phyloP scores from a whole-genome alignment of 2,113 vertebrate genomes.

The Noctilio leporinus region DNA sequence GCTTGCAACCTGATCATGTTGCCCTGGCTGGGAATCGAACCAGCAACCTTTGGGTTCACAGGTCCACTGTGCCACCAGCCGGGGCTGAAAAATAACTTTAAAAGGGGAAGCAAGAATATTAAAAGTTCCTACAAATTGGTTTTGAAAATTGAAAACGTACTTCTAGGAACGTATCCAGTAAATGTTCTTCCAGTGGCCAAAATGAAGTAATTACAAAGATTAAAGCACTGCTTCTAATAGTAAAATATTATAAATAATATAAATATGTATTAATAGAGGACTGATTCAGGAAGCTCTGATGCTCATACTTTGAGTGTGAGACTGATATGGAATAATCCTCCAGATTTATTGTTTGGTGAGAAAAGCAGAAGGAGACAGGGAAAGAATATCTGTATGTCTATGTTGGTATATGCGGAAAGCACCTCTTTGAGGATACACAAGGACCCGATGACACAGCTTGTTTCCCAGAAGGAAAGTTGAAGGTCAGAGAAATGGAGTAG shows the following conservation, averaged over 20 bases:
- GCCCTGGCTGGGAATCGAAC: too few relatives aligned
- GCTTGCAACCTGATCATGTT: too few relatives aligned
- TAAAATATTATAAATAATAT: neutral
- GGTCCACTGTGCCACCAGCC: too few relatives aligned
- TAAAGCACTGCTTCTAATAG: neutral
- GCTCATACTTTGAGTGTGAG: neutral
- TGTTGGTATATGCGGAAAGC: neutral
- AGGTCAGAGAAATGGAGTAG: neutral
- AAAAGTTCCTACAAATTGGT: neutral
- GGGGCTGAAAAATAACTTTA: too few relatives aligned
- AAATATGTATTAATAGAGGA: neutral
- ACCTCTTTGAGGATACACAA: neutral
- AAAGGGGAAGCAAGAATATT: too few relatives aligned
- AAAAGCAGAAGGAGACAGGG: neutral
- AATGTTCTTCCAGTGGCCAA: neutral
- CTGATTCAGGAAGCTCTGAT: neutral
- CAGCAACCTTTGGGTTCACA: too few relatives aligned
- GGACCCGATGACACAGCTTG: neutral
- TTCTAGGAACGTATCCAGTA: neutral
- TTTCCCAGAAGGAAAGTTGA: neutral
- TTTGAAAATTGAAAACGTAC: neutral
- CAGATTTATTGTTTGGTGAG: neutral
- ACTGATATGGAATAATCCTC: neutral
- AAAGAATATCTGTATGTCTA: neutral
- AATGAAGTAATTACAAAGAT: neutral